Conservation (phyloP, 1,140 invertebrate species). For the Cephus cinctus region DNA sequence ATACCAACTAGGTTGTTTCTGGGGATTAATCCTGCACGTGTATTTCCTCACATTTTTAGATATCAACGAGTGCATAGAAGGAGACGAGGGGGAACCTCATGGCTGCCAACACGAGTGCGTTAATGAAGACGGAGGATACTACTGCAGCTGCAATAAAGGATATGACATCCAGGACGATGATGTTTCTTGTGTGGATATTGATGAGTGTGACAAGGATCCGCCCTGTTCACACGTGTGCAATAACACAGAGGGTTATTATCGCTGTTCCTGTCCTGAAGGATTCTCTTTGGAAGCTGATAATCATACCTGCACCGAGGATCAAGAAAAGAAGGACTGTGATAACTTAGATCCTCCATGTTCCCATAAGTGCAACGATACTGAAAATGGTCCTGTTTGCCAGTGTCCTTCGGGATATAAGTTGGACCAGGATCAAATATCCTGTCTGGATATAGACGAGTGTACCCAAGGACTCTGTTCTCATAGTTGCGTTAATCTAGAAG, state of each 20-base stretch:
- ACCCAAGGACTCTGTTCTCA: conserved; percentile 41
- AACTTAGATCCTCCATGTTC: conserved; percentile 41
- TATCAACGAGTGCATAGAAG: conserved; percentile 73
- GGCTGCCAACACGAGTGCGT: conserved; percentile 65
- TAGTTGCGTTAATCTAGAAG: conserved; percentile 69
- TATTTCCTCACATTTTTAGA: conserved; percentile 60
- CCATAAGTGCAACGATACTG: conserved; percentile 60
- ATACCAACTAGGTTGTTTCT: conserved; percentile 14
- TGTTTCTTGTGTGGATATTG: conserved; percentile 56
- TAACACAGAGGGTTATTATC: conserved; percentile 53
- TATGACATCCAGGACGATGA: conserved; percentile 47
- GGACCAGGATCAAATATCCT: conserved; percentile 61
- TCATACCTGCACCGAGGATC: conserved; percentile 21
- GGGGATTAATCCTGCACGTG: too few relatives aligned
- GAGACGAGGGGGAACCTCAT: conserved; percentile 58
- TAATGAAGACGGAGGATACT: conserved; percentile 73
- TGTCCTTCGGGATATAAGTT: conserved; percentile 64
- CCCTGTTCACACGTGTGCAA: conserved; percentile 46
- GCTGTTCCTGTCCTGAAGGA: conserved; percentile 53
- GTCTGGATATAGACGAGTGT: conserved; percentile 69
- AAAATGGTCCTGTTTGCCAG: conserved; percentile 61
- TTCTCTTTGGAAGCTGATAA: conserved; percentile 36
- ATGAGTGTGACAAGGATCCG: conserved; percentile 54
- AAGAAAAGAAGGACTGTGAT: conserved; percentile 37
- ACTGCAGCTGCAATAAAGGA: conserved; percentile 61